Percentiles rank a stretch among this genome's conserved stretches.
phyloP scores from a whole-genome alignment of 2,888 invertebrate genomes.

The Dilophus febrilis region DNA sequence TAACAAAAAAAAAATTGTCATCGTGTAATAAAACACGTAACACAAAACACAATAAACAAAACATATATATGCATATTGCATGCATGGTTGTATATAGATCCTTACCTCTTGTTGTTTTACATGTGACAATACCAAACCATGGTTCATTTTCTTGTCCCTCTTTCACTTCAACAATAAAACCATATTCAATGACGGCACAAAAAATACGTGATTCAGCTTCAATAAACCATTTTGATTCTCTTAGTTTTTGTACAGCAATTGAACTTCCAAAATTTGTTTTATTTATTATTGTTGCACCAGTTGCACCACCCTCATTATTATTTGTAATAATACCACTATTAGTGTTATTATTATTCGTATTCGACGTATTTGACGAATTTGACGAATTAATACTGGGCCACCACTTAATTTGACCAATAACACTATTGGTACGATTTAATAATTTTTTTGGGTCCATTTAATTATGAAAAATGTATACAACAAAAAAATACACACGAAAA shows the following conservation, averaged over 20 bases:
- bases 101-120: slow-evolving; percentile 53
- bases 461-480: too few species aligned
- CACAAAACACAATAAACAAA: too few species aligned
- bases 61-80: too few species aligned
- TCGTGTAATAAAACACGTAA: too few species aligned
- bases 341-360: slow-evolving; percentile 13
- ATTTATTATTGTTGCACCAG: slow-evolving; percentile 28
- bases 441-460: background rate
- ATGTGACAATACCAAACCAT: slow-evolving; percentile 51
- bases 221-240: slow-evolving; percentile 59
- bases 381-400: slow-evolving; percentile 21
- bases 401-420: slow-evolving; percentile 28
- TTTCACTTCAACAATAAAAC: slow-evolving; percentile 51
- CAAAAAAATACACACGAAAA: too few species aligned
- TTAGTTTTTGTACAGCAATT: slow-evolving; percentile 50
- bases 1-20: too few species aligned
- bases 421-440: slow-evolving; percentile 29
- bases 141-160: slow-evolving; percentile 19
- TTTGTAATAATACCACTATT: slow-evolving; percentile 18
- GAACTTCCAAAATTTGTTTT: slow-evolving; percentile 39
- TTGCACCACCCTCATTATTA: slow-evolving; percentile 11
- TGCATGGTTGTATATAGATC: too few species aligned
- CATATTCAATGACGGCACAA: slow-evolving; percentile 53
- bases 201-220: slow-evolving; percentile 52
- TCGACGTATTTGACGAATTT: background rate